phyloP scores from a whole-genome alignment of 2,113 vertebrate genomes.

The Heterotilapia buettikoferi region DNA sequence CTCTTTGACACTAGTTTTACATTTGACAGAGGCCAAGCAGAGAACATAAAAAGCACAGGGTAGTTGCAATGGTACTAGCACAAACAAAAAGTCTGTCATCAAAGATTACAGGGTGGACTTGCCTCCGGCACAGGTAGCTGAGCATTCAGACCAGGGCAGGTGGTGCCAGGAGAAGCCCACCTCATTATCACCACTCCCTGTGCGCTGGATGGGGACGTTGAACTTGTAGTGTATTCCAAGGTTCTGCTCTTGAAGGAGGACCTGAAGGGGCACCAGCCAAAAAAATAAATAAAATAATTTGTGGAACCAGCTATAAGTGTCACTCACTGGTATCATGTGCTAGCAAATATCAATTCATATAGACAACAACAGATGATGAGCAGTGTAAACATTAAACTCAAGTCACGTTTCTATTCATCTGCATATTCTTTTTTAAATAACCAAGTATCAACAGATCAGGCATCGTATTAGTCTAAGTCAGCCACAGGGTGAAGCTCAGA shows the following conservation, averaged over 20 bases:
- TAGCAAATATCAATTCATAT: background rate
- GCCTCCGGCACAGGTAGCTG: conserved; percentile 94
- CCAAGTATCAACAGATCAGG: background rate
- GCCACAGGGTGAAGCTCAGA: background rate
- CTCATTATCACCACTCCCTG: conserved; percentile 94
- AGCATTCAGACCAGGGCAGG: conserved; percentile 94
- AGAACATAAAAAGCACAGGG: background rate
- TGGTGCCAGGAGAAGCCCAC: conserved; percentile 93
- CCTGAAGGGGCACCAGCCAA: conserved; percentile 63
- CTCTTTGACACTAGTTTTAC: background rate
- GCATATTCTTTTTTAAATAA: background rate
- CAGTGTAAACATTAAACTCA: background rate
- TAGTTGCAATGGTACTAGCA: background rate
- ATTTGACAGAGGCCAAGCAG: background rate
- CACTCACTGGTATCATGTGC: background rate
- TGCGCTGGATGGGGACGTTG: conserved; percentile 92
- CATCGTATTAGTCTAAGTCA: background rate
- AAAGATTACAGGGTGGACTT: conserved; percentile 27
- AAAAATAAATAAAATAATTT: background rate
- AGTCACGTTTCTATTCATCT: background rate
- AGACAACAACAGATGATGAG: background rate
- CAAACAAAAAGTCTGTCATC: background rate
- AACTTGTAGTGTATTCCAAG: conserved; percentile 94
- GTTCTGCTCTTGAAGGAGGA: conserved; percentile 97
- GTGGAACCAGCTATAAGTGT: background rate